Evolutionary conservation across 2,113 vertebrate genomes (phyloP).

Genomic region (Ceratotherium simum): DNA sequence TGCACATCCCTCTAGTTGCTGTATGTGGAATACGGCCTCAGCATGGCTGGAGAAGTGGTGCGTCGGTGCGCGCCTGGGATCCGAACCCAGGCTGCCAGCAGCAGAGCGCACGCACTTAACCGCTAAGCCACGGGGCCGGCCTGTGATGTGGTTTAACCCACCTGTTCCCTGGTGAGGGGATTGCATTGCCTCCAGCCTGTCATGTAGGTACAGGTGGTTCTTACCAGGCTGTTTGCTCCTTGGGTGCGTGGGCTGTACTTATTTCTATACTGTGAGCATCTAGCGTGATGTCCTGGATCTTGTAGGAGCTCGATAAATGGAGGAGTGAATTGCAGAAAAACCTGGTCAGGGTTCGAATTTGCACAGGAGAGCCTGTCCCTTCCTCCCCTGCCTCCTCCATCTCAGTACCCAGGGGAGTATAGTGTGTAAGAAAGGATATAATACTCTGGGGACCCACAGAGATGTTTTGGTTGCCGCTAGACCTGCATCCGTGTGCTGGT

Average conservation of each 20-base stretch:
- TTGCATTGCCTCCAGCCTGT: not conserved
- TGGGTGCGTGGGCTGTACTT: rapidly evolving
- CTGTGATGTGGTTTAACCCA: rapidly evolving
- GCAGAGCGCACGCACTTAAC: no score
- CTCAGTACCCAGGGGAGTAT: not conserved
- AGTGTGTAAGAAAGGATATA: rapidly evolving
- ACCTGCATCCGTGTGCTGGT: not conserved
- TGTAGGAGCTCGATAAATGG: rapidly evolving
- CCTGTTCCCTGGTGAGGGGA: not conserved
- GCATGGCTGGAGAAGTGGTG: no score
- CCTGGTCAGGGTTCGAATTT: not conserved
- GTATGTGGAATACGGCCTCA: no score
- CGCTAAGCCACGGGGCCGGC: no score
- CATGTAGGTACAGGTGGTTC: not conserved
- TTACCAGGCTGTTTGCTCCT: not conserved
- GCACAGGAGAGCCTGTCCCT: not conserved
- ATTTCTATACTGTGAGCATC: rapidly evolving
- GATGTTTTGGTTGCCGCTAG: rapidly evolving
- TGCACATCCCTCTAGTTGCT: no score
- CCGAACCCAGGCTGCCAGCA: no score
- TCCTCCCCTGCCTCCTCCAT: rapidly evolving
- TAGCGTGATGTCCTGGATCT: rapidly evolving
- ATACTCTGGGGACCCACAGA: not conserved
- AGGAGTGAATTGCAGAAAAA: not conserved
- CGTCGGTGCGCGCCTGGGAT: no score